Base-by-base conservation (phyloP, 2,113 vertebrate species). In the Peromyscus maniculatus region DNA sequence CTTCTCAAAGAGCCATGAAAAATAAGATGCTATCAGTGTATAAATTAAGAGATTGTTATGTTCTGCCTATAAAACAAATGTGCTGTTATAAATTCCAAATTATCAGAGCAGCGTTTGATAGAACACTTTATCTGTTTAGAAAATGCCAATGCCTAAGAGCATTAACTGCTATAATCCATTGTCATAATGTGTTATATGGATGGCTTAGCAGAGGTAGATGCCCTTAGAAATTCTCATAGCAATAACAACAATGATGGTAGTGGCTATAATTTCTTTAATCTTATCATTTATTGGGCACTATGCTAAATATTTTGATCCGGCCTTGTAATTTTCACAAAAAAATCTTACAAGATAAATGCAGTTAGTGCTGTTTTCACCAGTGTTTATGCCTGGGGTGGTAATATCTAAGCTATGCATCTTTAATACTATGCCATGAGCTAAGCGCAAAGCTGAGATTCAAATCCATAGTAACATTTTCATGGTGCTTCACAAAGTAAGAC, bases 41-140 rank as follows among this genome's bases (percentile, higher is more conserved):
- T 71, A 80, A 84, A 89, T 83, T 39, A 93, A 92, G 79, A 93
- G 78, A 67, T 66, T 89, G 93, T 69, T 84, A 77, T 31, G 55
- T n/a, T 84, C 10, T 31, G 28, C 69, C 84, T 93, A 59, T 33
- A 62, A 87, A 95, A 72, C 59, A 95, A 86, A 87, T 91, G 66
- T 21, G 21, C 90, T 66, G 55, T 79, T 93, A 72, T 91, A 55
- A 72, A 19, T 91, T 96, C 59, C 82, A 86, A 93, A 78, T 93
- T 43, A 92, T 71, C 57, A 89, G 93, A 93, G 84, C 57, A 74
- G 24, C 59, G 62, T 31, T 36, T 90, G 86, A 67, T 72, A 49
- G 26, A 36, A 86, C 55, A 75, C 88, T 94, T 96, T 78, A 69
- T 89, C 57, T 88, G n/a, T 66, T 95, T 94, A 69, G 83, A 88